Evolutionary conservation across 2,888 invertebrate species (phyloP).

Genomic region (Plagiodera versicolora): DNA sequence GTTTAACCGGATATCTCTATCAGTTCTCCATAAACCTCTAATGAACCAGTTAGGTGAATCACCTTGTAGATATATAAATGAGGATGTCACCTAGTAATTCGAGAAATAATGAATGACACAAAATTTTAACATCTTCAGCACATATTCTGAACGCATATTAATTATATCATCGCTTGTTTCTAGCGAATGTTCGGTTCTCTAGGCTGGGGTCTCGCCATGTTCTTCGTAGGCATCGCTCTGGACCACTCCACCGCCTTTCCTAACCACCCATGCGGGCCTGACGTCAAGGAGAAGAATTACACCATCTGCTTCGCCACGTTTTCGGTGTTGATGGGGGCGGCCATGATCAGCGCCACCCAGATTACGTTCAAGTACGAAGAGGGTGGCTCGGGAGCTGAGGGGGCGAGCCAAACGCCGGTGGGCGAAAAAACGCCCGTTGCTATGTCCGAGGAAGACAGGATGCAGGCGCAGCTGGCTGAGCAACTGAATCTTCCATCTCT

Average conservation of each 20-base stretch:
- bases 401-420: constrained; percentile 16
- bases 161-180: not conserved
- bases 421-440: constrained; percentile 52
- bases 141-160: too few relatives aligned
- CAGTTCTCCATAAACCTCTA: too few relatives aligned
- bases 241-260: constrained; percentile 97
- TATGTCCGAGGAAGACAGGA: constrained; percentile 70
- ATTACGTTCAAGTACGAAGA: constrained; percentile 72
- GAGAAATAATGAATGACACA: too few relatives aligned
- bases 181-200: constrained; percentile 61
- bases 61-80: too few relatives aligned
- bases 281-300: constrained; percentile 94
- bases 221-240: constrained; percentile 93
- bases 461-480: constrained; percentile 82
- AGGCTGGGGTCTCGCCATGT: constrained; percentile 99
- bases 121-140: constrained; percentile 63
- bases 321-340: constrained; percentile 94
- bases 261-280: constrained; percentile 87
- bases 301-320: constrained; percentile 98
- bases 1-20: too few relatives aligned
- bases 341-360: constrained; percentile 88
- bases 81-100: too few relatives aligned
- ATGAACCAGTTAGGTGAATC: too few relatives aligned
- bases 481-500: constrained; percentile 81
- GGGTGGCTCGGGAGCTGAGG: constrained; percentile 18